Evolutionary conservation across 2,888 invertebrate species (phyloP).

Genomic region (Drosophila birchii): DNA sequence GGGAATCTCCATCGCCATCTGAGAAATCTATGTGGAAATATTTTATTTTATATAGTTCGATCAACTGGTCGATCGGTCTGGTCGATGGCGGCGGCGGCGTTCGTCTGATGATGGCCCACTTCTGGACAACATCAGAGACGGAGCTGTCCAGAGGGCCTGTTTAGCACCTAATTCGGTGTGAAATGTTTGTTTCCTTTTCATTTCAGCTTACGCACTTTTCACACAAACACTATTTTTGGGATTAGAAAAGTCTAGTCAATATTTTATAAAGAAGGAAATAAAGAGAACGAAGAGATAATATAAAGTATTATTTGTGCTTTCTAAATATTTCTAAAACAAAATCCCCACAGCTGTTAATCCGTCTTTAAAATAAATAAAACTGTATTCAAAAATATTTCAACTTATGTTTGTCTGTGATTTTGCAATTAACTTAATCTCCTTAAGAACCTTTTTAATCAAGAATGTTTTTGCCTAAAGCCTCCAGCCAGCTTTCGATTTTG

Average conservation of each 20-base stretch:
- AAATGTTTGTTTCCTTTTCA: constrained; percentile 69
- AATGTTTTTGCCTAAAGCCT: constrained; percentile 9
- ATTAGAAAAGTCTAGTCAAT: not conserved
- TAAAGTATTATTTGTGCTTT: not conserved
- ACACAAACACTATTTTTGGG: constrained; percentile 52
- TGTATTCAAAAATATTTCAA: not conserved
- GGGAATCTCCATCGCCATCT: constrained; percentile 38
- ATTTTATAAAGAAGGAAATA: no score
- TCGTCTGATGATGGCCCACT: constrained; percentile 34
- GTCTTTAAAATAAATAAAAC: not conserved
- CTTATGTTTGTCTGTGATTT: not conserved
- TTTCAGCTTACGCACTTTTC: constrained; percentile 68
- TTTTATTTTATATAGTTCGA: constrained; percentile 74
- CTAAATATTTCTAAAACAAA: not conserved
- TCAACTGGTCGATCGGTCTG: constrained; percentile 31
- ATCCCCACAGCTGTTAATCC: not conserved
- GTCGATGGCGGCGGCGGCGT: not conserved
- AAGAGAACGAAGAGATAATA: not conserved
- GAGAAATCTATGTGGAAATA: constrained; percentile 70
- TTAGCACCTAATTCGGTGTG: constrained; percentile 68
- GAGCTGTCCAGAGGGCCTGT: constrained; percentile 44
- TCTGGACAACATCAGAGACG: constrained; percentile 68
- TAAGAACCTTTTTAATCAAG: constrained; percentile 17
- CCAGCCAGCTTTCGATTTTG: not conserved
- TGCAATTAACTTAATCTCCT: constrained; percentile 8